These are phyloP conservation scores for Artemisiospiza belli DNA, from an alignment of 2,113 vertebrate species.

Conservation along the genomic window DNA sequence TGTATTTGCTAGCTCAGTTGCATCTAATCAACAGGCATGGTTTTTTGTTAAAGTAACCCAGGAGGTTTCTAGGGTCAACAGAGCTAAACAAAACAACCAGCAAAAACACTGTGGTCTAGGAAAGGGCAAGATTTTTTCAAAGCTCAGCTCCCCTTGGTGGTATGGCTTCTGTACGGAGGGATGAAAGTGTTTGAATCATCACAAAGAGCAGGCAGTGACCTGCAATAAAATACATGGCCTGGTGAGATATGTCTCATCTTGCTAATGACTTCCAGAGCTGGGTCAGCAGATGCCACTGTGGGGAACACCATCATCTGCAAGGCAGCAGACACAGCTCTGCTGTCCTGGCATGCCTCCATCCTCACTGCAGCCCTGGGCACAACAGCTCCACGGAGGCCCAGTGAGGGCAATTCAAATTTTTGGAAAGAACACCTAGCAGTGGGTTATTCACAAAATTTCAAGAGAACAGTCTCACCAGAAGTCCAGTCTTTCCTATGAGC, in stretches of 20 bases:
- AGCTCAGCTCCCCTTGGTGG: background rate
- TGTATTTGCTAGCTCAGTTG: background rate
- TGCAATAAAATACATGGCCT: slow-evolving; percentile 12
- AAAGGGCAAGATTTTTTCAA: slow-evolving; percentile 12
- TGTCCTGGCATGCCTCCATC: background rate
- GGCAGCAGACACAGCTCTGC: background rate
- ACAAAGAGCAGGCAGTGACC: slow-evolving; percentile 25
- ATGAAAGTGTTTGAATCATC: slow-evolving; percentile 12
- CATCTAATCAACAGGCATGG: background rate
- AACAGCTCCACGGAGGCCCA: rapidly evolving
- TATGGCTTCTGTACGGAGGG: background rate
- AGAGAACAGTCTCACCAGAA: background rate
- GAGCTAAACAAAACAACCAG: slow-evolving; percentile 37
- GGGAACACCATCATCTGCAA: background rate
- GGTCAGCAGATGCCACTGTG: background rate
- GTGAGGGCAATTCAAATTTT: background rate
- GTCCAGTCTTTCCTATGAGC: background rate
- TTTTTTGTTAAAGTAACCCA: slow-evolving; percentile 4
- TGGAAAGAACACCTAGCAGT: background rate
- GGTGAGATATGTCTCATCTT: background rate
- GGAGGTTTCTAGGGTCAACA: slow-evolving; percentile 22
- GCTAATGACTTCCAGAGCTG: background rate
- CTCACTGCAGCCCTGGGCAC: background rate
- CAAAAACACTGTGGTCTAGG: background rate
- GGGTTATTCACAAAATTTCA: background rate